These are phyloP conservation scores for Muntiacus muntjak DNA, from an alignment of 2,113 vertebrate species.

Conservation along the genomic window DNA sequence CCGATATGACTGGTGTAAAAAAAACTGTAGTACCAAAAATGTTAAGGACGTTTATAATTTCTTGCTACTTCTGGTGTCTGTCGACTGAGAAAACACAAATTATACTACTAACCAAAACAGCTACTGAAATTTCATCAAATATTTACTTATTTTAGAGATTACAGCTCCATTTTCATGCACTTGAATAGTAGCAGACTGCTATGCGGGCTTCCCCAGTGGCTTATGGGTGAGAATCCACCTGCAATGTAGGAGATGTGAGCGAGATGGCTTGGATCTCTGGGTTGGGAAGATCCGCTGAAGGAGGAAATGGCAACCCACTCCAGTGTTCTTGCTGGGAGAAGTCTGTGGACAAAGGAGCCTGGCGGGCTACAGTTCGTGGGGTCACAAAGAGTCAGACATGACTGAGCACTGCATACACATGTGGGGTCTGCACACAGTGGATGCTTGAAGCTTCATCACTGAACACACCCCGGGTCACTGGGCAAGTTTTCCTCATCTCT, in stretches of 20 bases:
- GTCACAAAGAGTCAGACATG: neutral
- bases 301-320: neutral
- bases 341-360: neutral
- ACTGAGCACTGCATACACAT: neutral
- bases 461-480: too few relatives aligned
- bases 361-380: neutral
- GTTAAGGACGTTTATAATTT: neutral
- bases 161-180: neutral
- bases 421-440: neutral
- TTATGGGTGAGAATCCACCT: neutral
- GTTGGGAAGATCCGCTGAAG: neutral
- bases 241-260: neutral
- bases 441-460: neutral
- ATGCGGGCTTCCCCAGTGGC: neutral
- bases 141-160: neutral
- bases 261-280: neutral
- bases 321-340: neutral
- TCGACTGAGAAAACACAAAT: neutral
- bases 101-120: neutral
- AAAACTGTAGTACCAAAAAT: neutral
- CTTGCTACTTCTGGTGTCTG: neutral
- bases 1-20: neutral
- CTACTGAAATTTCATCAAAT: neutral
- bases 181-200: neutral
- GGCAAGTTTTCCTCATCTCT: neutral